These are phyloP conservation scores for Nebria brevicollis DNA, from an alignment of 2,888 invertebrate species.

Conservation along the genomic window DNA sequence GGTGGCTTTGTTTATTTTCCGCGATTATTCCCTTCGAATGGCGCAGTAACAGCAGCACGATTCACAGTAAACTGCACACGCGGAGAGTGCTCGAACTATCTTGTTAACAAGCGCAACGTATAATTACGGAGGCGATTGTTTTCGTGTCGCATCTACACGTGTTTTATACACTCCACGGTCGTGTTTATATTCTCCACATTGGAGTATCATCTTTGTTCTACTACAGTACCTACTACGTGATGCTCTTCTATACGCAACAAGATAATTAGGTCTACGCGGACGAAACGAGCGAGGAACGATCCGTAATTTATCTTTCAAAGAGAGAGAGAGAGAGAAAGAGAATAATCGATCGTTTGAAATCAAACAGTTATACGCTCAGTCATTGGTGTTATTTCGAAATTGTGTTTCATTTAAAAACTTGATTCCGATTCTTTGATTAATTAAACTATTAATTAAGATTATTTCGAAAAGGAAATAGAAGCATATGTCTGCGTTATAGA, in stretches of 20 bases:
- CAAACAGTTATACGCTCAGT: neutral
- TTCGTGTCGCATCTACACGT: conserved; percentile 33
- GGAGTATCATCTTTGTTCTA: conserved; percentile 3
- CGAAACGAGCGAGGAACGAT: neutral
- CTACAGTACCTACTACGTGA: neutral
- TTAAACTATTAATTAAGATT: neutral
- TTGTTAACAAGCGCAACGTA: conserved; percentile 33
- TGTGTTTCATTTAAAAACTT: neutral
- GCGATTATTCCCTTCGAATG: too few species aligned
- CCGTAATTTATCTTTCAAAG: neutral
- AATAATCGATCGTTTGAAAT: neutral
- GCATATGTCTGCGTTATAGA: neutral
- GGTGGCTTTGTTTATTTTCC: neutral
- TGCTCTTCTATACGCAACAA: neutral
- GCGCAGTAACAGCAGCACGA: conserved; percentile 5
- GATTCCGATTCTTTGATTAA: neutral
- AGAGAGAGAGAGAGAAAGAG: neutral
- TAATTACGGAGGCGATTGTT: conserved; percentile 36
- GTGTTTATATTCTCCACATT: conserved; percentile 10
- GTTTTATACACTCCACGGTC: conserved; percentile 24
- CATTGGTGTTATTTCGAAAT: neutral
- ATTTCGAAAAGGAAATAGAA: neutral
- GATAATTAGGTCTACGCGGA: conserved; percentile 1
- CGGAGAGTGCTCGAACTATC: conserved; percentile 19
- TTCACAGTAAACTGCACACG: conserved; percentile 15